These are phyloP conservation scores for Pseudomugil tenellus DNA, from an alignment of 2,797 vertebrate species.

Conservation along the genomic window DNA sequence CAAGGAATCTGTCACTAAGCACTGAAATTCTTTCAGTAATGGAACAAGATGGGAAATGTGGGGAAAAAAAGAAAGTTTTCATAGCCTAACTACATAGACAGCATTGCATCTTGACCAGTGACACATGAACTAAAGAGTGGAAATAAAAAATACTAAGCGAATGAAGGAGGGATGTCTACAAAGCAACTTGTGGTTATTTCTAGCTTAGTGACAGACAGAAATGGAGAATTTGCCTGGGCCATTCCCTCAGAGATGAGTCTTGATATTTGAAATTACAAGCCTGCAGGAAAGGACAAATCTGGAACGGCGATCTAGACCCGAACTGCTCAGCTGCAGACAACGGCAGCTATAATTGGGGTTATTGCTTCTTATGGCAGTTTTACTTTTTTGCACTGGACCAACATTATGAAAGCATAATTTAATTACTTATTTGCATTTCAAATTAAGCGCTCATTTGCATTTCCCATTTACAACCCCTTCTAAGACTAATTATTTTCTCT, in stretches of 20 bases:
- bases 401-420: conserved; percentile 76
- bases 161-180: conserved; percentile 24
- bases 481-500: conserved; percentile 78
- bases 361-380: conserved; percentile 64
- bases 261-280: conserved; percentile 56
- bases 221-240: conserved; percentile 21
- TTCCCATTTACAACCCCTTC: conserved; percentile 73
- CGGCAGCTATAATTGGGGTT: conserved; percentile 75
- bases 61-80: conserved; percentile 21
- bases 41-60: background rate
- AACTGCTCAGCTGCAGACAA: conserved; percentile 52
- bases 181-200: conserved; percentile 27
- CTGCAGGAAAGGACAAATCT: conserved; percentile 38
- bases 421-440: conserved; percentile 83
- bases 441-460: conserved; percentile 80
- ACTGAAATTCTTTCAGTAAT: conserved; percentile 16
- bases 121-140: conserved; percentile 28
- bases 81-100: conserved; percentile 24
- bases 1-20: conserved; percentile 16
- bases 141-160: conserved; percentile 7
- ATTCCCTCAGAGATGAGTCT: conserved; percentile 30
- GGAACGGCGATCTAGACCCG: conserved; percentile 39
- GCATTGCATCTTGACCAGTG: conserved; percentile 45
- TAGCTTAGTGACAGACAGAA: conserved; percentile 17
- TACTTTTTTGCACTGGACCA: conserved; percentile 53